phyloP scores from a whole-genome alignment of 2,113 vertebrate genomes.

The Atlantisia rogersi region DNA sequence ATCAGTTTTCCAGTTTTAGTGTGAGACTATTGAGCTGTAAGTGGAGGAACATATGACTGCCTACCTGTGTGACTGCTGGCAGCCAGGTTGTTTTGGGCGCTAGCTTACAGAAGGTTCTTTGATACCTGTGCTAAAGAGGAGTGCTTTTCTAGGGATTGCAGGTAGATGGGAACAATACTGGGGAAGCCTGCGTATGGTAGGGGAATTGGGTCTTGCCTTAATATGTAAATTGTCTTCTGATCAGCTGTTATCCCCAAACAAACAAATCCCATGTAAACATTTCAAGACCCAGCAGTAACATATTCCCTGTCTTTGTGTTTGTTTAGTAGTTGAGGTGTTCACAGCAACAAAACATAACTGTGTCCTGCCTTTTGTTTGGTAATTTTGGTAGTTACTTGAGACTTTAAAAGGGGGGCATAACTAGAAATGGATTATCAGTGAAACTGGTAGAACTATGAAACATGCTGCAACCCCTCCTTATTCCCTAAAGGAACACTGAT shows the following conservation, averaged over 20 bases:
- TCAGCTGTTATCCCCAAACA: neutral
- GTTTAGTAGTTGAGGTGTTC: neutral
- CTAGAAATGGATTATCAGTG: neutral
- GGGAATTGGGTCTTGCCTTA: neutral
- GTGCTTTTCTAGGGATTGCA: neutral
- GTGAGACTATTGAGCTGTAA: neutral
- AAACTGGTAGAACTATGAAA: neutral
- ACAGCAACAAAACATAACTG: neutral
- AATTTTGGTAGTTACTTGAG: neutral
- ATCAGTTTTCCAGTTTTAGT: neutral
- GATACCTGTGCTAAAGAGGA: neutral
- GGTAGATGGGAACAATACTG: neutral
- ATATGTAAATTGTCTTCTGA: neutral
- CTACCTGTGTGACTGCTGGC: neutral
- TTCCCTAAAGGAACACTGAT: neutral
- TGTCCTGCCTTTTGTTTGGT: neutral
- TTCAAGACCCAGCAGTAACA: neutral
- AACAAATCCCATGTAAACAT: neutral
- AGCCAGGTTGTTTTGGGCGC: neutral
- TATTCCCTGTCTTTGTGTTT: neutral
- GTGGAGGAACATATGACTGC: neutral
- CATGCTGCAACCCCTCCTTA: neutral
- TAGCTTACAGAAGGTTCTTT: neutral
- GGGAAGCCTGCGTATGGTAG: neutral
- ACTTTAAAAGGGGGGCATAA: neutral